Evolutionary conservation across 2,113 vertebrate genomes (phyloP).

Genomic region (Chrysemys picta): DNA sequence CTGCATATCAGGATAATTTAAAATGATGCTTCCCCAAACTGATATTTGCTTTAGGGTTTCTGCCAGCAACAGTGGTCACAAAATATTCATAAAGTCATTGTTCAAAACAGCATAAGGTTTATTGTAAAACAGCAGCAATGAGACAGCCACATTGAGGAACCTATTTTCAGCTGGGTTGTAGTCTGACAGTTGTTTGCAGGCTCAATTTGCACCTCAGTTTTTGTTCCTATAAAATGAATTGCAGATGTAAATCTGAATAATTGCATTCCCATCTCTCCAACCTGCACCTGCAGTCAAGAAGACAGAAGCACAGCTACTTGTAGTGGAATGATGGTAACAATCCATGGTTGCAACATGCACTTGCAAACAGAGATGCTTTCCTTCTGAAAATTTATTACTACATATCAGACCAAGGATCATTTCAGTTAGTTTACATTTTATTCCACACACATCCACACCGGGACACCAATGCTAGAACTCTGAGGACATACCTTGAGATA

Average conservation of each 20-base stretch:
- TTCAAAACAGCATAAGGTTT: neutral
- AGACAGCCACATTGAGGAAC: neutral
- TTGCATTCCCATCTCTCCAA: neutral
- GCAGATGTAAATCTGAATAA: neutral
- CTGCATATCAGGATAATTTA: neutral
- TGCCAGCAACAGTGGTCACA: neutral
- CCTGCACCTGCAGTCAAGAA: neutral
- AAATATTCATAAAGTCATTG: neutral
- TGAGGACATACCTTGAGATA: neutral
- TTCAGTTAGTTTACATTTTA: neutral
- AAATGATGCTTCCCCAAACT: neutral
- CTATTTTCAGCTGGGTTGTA: neutral
- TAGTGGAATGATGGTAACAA: neutral
- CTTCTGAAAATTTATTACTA: neutral
- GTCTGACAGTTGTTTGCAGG: rapidly evolving
- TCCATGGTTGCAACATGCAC: neutral
- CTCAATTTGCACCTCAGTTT: neutral
- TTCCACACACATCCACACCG: neutral
- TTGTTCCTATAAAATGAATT: neutral
- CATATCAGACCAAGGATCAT: neutral
- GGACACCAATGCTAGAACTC: neutral
- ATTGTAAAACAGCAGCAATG: neutral
- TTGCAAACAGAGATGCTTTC: neutral
- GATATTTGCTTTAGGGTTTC: neutral
- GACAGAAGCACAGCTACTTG: neutral